Evolutionary conservation across 2,888 invertebrate genomes (phyloP).

Genomic region (Caenorhabditis parvicauda): DNA sequence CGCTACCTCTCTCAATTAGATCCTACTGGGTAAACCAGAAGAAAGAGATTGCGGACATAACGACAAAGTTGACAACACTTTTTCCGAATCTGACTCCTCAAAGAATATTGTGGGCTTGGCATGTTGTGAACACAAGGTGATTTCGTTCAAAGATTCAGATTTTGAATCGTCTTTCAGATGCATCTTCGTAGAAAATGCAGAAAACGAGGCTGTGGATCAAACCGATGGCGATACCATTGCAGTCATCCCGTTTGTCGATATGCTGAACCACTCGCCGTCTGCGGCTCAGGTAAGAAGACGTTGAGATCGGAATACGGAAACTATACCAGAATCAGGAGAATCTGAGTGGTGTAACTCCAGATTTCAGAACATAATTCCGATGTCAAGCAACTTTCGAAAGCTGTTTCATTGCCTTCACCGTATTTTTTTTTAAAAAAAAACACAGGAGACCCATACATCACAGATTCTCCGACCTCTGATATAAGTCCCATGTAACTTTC

Average conservation of each 20-base stretch:
- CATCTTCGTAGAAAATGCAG: conserved; percentile 37
- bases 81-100: conserved; percentile 19
- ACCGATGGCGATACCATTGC: conserved; percentile 51
- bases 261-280: conserved; percentile 56
- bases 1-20: conserved; percentile 30
- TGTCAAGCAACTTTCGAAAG: too few relatives aligned
- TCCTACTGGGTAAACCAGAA: conserved; percentile 40
- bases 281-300: conserved; percentile 20
- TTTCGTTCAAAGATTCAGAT: too few relatives aligned
- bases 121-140: conserved; percentile 60
- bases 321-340: too few relatives aligned
- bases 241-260: conserved; percentile 58
- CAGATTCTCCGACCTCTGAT: too few relatives aligned
- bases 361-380: too few relatives aligned
- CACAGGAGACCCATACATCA: too few relatives aligned
- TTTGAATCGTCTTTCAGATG: too few relatives aligned
- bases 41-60: conserved; percentile 23
- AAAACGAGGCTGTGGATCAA: conserved; percentile 30
- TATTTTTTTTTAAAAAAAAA: not conserved
- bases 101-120: conserved; percentile 58
- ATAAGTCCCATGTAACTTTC: conserved; percentile 13
- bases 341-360: too few relatives aligned
- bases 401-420: not conserved
- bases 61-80: conserved; percentile 15
- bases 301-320: too few relatives aligned